Conservation (phyloP, 2,797 vertebrate genomes). For the Siniperca obscura region DNA sequence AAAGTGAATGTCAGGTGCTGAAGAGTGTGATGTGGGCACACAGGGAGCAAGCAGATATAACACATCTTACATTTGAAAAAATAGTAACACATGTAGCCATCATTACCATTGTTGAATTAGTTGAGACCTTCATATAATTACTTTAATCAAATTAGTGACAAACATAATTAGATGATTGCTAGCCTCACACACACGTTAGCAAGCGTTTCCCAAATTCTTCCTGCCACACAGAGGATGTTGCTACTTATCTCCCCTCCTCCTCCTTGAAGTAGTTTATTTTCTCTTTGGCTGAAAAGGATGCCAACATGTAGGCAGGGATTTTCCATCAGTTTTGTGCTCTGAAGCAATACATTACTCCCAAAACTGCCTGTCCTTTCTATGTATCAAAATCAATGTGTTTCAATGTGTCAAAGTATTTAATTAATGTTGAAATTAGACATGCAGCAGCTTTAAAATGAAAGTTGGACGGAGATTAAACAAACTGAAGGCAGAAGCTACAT, state of each 20-base stretch:
- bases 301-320: background rate
- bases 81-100: background rate
- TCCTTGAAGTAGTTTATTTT: conserved; percentile 28
- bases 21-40: background rate
- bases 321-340: conserved; percentile 3
- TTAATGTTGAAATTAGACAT: background rate
- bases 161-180: conserved; percentile 16
- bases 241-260: conserved; percentile 27
- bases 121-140: background rate
- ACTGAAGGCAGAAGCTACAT: background rate
- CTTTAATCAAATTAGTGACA: conserved; percentile 8
- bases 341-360: background rate
- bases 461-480: background rate
- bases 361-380: background rate
- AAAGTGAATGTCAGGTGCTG: conserved; percentile 13
- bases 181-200: conserved; percentile 11
- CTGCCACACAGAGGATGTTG: conserved; percentile 25
- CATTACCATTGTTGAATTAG: background rate
- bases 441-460: background rate
- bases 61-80: conserved; percentile 10
- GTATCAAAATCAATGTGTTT: background rate
- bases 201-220: conserved; percentile 37
- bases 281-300: conserved; percentile 23
- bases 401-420: background rate
- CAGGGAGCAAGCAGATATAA: background rate